A percentile compares a stretch with the other conserved stretches of the same genome.
Conservation (phyloP, 2,888 invertebrate species). For the Luperina nickerlii region DNA sequence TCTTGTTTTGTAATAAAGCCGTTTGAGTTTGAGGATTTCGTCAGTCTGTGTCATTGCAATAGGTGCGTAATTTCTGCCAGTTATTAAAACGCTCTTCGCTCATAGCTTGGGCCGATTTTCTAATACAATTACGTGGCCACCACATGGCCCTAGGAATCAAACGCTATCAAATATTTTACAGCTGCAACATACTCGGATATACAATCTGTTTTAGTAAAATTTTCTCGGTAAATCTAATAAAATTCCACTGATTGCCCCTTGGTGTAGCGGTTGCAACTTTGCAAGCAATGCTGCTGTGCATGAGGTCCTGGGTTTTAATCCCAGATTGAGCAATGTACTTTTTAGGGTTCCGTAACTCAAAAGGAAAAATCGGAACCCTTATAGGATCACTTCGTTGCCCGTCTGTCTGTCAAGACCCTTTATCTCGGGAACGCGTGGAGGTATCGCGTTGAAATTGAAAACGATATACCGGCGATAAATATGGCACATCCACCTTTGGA, state of each 20-base stretch:
- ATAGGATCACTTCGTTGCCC: no score
- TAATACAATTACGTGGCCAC: conserved; percentile 40
- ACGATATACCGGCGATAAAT: no score
- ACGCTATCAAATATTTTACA: conserved; percentile 48
- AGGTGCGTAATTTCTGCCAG: not conserved
- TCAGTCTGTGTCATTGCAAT: no score
- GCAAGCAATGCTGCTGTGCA: not conserved
- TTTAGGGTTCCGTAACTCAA: no score
- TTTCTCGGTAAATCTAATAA: conserved; percentile 17
- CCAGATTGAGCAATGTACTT: not conserved
- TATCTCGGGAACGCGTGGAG: no score
- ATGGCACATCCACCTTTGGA: no score
- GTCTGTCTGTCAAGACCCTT: no score
- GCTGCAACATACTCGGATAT: not conserved
- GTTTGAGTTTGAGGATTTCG: no score
- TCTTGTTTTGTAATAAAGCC: no score
- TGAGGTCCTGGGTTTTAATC: not conserved
- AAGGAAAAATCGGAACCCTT: no score
- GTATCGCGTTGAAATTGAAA: no score
- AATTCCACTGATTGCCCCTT: not conserved
- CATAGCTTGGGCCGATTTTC: conserved; percentile 9
- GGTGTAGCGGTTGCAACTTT: no score
- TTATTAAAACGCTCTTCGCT: conserved; percentile 20
- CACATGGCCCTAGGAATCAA: conserved; percentile 53
- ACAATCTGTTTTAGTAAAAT: conserved; percentile 1